Evolutionary conservation across 2,888 invertebrate species (phyloP).

Genomic region (Empis livida): DNA sequence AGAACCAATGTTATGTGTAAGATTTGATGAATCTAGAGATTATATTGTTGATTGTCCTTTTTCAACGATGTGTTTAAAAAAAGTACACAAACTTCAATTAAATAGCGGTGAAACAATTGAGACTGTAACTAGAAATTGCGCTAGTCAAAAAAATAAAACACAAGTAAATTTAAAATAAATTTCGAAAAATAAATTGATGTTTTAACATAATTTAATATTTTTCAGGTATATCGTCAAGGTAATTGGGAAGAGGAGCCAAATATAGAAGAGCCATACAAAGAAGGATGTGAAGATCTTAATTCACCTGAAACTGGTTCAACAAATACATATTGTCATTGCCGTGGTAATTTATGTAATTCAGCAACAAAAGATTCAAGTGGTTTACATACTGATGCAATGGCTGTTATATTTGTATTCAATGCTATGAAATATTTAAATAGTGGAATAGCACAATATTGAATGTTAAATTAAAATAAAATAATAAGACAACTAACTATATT

Average conservation of each 20-base stretch:
- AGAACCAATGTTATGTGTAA: conserved; percentile 55
- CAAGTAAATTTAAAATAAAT: conserved; percentile 21
- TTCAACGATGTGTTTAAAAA: conserved; percentile 75
- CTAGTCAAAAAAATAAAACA: conserved; percentile 52
- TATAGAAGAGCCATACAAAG: conserved; percentile 55
- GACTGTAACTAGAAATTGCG: conserved; percentile 50
- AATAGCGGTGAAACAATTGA: conserved; percentile 41
- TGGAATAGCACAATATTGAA: background rate
- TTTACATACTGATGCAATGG: conserved; percentile 45
- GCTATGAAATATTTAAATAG: conserved; percentile 43
- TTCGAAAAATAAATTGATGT: background rate
- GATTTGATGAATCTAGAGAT: conserved; percentile 57
- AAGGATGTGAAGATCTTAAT: conserved; percentile 52
- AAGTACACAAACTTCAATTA: conserved; percentile 49
- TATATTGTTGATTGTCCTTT: conserved; percentile 64
- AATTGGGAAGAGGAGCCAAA: conserved; percentile 52
- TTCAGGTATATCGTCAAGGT: conserved; percentile 44
- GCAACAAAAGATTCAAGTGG: conserved; percentile 35
- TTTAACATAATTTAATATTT: background rate
- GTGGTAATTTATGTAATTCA: conserved; percentile 58
- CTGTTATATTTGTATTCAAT: conserved; percentile 48
- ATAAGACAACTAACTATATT: background rate
- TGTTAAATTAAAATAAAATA: background rate
- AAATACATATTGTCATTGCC: conserved; percentile 57
- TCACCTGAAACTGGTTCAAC: conserved; percentile 38